phyloP scores from a whole-genome alignment of 2,797 vertebrate genomes.

The Melanogrammus aeglefinus region DNA sequence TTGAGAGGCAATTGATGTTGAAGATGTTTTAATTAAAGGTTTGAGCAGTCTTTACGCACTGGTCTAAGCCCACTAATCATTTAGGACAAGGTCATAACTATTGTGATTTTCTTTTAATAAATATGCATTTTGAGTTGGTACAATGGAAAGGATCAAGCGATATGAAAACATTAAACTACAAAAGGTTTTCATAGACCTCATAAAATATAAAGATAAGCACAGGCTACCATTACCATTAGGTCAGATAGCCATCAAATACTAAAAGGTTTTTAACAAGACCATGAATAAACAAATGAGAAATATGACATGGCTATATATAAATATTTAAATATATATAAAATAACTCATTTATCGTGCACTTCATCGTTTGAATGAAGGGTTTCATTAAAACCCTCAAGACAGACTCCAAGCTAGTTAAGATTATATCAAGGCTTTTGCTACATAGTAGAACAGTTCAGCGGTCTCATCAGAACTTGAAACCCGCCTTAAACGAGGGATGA shows the following conservation, averaged over 20 bases:
- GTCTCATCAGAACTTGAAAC: no score
- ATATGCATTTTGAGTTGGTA: not conserved
- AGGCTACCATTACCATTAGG: not conserved
- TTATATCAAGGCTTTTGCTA: not conserved
- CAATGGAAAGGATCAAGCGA: not conserved
- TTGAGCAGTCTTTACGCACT: not conserved
- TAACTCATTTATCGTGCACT: not conserved
- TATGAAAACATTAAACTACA: no score
- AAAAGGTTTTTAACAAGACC: not conserved
- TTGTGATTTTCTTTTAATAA: not conserved
- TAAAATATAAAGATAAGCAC: not conserved
- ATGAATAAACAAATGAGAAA: not conserved
- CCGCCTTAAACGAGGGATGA: no score
- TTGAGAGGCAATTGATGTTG: not conserved
- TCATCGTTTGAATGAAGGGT: no score
- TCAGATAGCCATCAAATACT: not conserved
- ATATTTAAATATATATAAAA: not conserved
- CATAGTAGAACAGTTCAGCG: not conserved
- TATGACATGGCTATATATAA: not conserved
- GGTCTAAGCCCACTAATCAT: not conserved
- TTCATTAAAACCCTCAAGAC: not conserved
- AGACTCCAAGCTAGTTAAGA: not conserved
- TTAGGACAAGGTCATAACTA: not conserved
- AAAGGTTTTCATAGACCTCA: not conserved
- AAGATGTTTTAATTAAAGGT: not conserved